Evolutionary conservation across 2,113 vertebrate species (phyloP), one percentile per base, ranked within the genome.

Genomic region (Hydropotes inermis): DNA sequence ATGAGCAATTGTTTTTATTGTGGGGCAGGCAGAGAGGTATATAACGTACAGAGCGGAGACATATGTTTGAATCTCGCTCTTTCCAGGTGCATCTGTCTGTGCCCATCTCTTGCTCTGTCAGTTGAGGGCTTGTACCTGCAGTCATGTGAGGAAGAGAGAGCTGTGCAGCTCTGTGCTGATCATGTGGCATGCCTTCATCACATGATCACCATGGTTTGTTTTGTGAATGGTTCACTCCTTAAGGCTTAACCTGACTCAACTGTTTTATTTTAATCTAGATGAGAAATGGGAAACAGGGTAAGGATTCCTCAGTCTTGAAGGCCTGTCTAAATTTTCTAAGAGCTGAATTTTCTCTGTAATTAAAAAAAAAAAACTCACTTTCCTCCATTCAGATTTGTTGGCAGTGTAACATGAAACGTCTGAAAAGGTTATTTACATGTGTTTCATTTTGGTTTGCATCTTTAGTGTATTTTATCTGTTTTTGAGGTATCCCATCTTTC

Each of bases 241-340:
- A 94, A 79, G 36, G 94, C n/a, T 67, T 95, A 87, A 84, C 21
- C 47, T 86, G 14, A 11, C 15, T 47, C 30, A 92, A 17, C 21
- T 21, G 21, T 83, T 86, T 85, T 78, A 60, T 87, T 91, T 96
- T 89, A 93, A 45, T 82, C 15, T 82, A 47, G 45, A 58, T 92
- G n/a, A 97, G 96, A 83, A 90, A 52, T 13, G 89, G 28, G 91
- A 95, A 91, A 64, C n/a, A 61, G 45, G 25, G 5, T 70, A 79
- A 91, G 28, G 50, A 58, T 8, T 30, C 57, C 28, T 94, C 8
- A 19, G 14, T 54, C 17, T 61, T 47, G 58, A 74, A 91, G 3
- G 58, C 2, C 33, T 93, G 0, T 74, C 30, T 1, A 57, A 87
- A 45, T 70, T 88, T 85, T 64, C 43, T 76, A 39, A 82, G 81